phyloP scores from a whole-genome alignment of 2,888 invertebrate species.

The Ophion ventricosus region DNA sequence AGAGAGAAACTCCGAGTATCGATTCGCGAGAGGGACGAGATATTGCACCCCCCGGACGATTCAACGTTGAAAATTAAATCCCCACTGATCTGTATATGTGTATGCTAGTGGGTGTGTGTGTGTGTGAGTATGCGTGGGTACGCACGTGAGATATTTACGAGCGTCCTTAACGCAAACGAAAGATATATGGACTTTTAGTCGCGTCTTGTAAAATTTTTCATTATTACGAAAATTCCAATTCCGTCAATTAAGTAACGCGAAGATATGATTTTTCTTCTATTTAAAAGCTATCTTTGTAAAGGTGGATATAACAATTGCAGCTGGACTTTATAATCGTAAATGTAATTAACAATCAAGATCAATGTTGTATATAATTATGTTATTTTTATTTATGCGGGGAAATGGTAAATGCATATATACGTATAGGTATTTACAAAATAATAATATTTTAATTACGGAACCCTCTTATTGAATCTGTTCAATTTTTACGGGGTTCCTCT shows the following conservation, averaged over 20 bases:
- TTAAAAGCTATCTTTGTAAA: not conserved
- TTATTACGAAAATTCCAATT: not conserved
- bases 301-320: not conserved
- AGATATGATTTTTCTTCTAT: not conserved
- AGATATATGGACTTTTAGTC: not conserved
- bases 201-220: not conserved
- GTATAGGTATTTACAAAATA: not conserved
- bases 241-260: not conserved
- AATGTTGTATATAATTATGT: not conserved
- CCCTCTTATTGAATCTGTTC: too few relatives aligned
- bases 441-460: not conserved
- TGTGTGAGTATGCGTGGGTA: not conserved
- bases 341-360: not conserved
- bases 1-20: slow-evolving; percentile 59
- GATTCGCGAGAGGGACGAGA: slow-evolving; percentile 63
- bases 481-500: too few relatives aligned
- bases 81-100: slow-evolving; percentile 39
- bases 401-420: not conserved
- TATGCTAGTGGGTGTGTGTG: too few relatives aligned
- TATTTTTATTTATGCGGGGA: not conserved
- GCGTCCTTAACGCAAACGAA: not conserved
- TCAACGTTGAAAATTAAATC: slow-evolving; percentile 67
- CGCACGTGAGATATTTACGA: slow-evolving; percentile 4
- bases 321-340: not conserved
- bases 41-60: slow-evolving; percentile 62